phyloP scores from a whole-genome alignment of 2,888 invertebrate species.

The Eucriotettix oculatus region DNA sequence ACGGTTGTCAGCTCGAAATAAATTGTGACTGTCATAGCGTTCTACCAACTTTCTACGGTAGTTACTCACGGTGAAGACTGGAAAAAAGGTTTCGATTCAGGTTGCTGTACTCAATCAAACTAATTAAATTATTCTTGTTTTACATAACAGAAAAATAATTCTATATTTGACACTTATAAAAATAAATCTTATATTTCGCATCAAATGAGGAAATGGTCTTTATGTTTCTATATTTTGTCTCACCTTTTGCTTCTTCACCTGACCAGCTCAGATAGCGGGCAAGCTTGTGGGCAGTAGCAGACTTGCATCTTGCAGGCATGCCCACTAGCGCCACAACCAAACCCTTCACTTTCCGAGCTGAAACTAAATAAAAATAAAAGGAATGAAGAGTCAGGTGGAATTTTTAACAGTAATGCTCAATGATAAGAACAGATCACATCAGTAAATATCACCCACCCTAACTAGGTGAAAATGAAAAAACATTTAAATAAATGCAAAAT shows the following conservation, averaged over 20 bases:
- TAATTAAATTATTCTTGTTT: too few species aligned
- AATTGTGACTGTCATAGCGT: slow-evolving; percentile 68
- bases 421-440: too few species aligned
- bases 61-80: slow-evolving; percentile 87
- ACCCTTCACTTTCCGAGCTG: background rate
- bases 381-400: too few species aligned
- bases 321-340: slow-evolving; percentile 7
- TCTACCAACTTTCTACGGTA: slow-evolving; percentile 72
- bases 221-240: background rate
- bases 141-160: too few species aligned
- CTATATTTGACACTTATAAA: too few species aligned
- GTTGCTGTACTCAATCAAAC: background rate
- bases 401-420: too few species aligned
- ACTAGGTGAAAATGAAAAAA: too few species aligned
- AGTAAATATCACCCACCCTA: too few species aligned
- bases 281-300: slow-evolving; percentile 5
- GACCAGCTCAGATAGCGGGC: slow-evolving; percentile 6
- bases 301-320: slow-evolving; percentile 7
- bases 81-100: slow-evolving; percentile 16
- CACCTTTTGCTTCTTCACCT: slow-evolving; percentile 6
- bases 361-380: too few species aligned
- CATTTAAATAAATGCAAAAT: too few species aligned
- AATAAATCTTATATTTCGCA: too few species aligned
- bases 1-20: slow-evolving; percentile 71
- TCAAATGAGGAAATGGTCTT: too few species aligned